phyloP scores from a whole-genome alignment of 2,113 vertebrate species.

The Steatornis caripensis region DNA sequence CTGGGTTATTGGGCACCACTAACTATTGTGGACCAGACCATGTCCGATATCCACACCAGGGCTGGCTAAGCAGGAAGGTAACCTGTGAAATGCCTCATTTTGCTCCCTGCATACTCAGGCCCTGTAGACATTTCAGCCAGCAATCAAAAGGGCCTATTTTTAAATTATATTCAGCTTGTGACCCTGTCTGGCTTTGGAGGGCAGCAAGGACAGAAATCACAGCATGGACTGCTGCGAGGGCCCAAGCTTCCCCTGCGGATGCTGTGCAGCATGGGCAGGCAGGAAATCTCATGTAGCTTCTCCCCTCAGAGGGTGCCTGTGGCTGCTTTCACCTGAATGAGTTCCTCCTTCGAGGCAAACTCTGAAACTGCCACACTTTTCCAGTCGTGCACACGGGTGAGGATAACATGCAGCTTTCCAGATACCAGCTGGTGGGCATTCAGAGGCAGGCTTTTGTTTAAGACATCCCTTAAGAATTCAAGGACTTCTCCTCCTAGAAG shows the following conservation, averaged over 20 bases:
- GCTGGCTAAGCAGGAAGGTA: background rate
- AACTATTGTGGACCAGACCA: background rate
- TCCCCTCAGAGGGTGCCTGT: accelerated
- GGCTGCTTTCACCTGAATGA: slow-evolving; percentile 70
- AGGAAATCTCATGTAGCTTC: background rate
- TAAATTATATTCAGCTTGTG: no score
- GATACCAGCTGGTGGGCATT: slow-evolving; percentile 71
- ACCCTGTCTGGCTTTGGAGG: background rate
- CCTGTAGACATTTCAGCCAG: background rate
- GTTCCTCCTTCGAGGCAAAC: slow-evolving; percentile 76
- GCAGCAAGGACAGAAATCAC: background rate
- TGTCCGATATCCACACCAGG: background rate
- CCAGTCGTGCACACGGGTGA: slow-evolving; percentile 72
- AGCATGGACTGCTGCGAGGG: accelerated
- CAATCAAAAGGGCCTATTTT: background rate
- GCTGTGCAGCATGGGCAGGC: background rate
- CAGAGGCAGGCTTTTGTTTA: slow-evolving; percentile 47
- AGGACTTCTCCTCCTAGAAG: background rate
- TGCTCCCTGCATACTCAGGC: no score
- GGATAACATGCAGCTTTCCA: slow-evolving; percentile 70
- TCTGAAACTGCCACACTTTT: slow-evolving; percentile 58
- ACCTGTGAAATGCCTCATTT: background rate
- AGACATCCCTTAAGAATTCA: background rate
- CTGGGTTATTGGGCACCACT: background rate
- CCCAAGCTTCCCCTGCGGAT: background rate